Evolutionary conservation across 2,113 vertebrate species (phyloP), one percentile per base, ranked within the genome.

Genomic region (Circaetus gallicus): DNA sequence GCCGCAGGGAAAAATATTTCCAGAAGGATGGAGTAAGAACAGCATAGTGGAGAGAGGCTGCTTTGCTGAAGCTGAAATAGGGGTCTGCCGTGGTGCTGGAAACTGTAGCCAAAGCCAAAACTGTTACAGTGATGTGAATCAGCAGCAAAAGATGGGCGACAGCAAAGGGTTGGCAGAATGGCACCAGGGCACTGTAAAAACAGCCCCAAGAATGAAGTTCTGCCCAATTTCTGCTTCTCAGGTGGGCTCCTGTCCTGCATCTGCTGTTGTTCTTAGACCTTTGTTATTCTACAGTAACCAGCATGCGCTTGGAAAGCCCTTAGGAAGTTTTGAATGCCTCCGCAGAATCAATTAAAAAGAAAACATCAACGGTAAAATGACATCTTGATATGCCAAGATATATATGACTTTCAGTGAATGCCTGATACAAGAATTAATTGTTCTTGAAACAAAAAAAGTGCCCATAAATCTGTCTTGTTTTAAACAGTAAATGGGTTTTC

Each of bases 391-490:
- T 59, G 65, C 79, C 94, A 96, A 95, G 25, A 79, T 2, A 80
- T 92, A 83, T 18, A 89, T 52, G 74, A 28, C 72, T 94, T 93
- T 92, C 88, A 88, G 82, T 55, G 65, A 93, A 96, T 80, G 63
- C n/a, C 11, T 53, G 84, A 94, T 95, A 85, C 45, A 95, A 96
- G 96, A 97, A 95, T 88, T 61, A 96, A 94, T 94, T 95, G 79
- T 91, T 97, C 96, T 93, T 92, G 88, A 96, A 97, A 84, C 71
- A 89, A 96, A 95, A 95, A 95, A 89, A 18, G 13, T 85, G 67
- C 29, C 34, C 38, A 91, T 88, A 90, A 89, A 94, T 97, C 84
- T 96, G 86, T 97, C 82, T 96, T 84, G 69, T 32, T 91, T 95
- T 74, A 89, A 97, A 95, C 49, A 90, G 43, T 58, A 94, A 92